A percentile compares a stretch with the other conserved stretches of the same genome.
phyloP scores from a whole-genome alignment of 2,797 vertebrate genomes.

The Echiichthys vipera region DNA sequence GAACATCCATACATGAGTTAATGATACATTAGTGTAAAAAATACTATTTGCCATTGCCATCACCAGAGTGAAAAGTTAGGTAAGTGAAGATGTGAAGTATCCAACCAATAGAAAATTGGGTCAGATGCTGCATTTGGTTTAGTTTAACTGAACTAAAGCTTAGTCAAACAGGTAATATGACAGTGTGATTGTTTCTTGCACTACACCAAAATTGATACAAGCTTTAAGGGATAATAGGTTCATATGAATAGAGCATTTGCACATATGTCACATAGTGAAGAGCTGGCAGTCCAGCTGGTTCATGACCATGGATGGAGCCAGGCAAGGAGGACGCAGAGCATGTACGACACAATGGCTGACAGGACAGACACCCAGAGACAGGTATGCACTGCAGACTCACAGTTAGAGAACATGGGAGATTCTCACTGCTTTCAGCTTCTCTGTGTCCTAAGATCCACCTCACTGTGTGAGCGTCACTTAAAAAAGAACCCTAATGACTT shows the following conservation, averaged over 20 bases:
- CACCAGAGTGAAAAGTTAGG: neutral
- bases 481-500: neutral
- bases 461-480: neutral
- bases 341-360: neutral
- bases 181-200: neutral
- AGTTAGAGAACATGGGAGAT: neutral
- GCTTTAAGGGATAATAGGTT: neutral
- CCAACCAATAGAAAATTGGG: conserved; percentile 5
- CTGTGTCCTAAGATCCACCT: neutral
- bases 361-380: neutral
- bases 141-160: neutral
- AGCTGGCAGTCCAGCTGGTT: neutral
- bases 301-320: neutral
- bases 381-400: neutral
- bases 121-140: conserved; percentile 12
- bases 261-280: neutral
- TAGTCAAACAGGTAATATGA: too few species aligned
- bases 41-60: too few species aligned
- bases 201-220: neutral
- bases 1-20: neutral
- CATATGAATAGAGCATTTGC: neutral
- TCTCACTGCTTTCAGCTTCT: neutral
- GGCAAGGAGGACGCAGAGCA: neutral
- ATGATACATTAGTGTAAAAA: neutral
- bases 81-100: neutral